phyloP scores from a whole-genome alignment of 1,140 invertebrate genomes.

The Drosophila jambulina region DNA sequence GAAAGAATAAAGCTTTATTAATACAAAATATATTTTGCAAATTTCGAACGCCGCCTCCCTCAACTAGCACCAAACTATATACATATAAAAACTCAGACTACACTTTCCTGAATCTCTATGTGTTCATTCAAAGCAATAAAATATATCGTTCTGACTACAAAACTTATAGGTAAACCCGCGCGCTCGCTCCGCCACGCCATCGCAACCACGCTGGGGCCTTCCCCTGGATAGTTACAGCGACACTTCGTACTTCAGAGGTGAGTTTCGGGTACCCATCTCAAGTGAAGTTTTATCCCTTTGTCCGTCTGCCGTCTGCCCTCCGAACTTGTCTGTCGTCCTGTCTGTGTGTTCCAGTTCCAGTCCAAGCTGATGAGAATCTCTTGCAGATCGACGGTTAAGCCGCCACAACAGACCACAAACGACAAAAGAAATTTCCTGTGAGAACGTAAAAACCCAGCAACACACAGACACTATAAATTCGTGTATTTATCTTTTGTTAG shows the following conservation, averaged over 20 bases:
- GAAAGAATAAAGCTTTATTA: constrained; percentile 80
- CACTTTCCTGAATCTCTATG: constrained; percentile 72
- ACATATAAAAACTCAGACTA: constrained; percentile 16
- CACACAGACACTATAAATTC: constrained; percentile 40
- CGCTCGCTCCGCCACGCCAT: constrained; percentile 89
- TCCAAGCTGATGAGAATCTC: constrained; percentile 19
- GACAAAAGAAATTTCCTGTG: constrained; percentile 75
- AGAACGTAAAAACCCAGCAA: constrained; percentile 56
- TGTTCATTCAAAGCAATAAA: constrained; percentile 71
- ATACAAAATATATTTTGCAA: constrained; percentile 65
- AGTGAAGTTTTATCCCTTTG: neutral
- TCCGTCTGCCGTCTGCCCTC: neutral
- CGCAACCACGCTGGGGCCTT: constrained; percentile 86
- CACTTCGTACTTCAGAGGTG: constrained; percentile 88
- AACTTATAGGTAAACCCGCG: constrained; percentile 88
- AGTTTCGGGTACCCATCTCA: constrained; percentile 36
- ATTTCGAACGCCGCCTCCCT: constrained; percentile 55
- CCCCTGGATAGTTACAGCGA: constrained; percentile 83
- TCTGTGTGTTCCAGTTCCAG: constrained; percentile 20
- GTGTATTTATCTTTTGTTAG: constrained; percentile 82
- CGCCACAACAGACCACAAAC: constrained; percentile 28
- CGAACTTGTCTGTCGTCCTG: constrained; percentile 5
- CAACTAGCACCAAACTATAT: constrained; percentile 34
- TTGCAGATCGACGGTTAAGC: constrained; percentile 69
- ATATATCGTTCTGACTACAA: constrained; percentile 78